phyloP scores from a whole-genome alignment of 1,140 invertebrate species.

The Hyles euphorbiae region DNA sequence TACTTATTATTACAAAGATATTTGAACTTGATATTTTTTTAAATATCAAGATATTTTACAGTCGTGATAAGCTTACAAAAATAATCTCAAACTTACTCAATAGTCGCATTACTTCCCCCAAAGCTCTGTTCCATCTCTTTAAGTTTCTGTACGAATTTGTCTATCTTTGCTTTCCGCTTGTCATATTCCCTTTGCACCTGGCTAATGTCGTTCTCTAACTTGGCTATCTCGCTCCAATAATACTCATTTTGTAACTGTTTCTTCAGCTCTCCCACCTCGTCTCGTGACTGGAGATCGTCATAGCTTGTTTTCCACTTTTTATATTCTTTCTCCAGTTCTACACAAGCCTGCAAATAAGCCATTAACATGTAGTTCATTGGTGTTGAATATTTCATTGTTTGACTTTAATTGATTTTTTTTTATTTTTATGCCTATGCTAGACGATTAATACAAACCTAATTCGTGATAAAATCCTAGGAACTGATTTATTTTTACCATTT shows the following conservation, averaged over 20 bases:
- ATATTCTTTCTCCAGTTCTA: conserved; percentile 71
- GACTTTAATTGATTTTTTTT: too few relatives aligned
- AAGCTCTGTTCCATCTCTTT: conserved; percentile 41
- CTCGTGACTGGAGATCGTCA: conserved; percentile 74
- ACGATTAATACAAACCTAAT: too few relatives aligned
- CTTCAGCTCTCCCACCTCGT: conserved; percentile 71
- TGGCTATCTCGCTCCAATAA: conserved; percentile 62
- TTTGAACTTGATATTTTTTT: too few relatives aligned
- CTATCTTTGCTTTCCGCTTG: conserved; percentile 36
- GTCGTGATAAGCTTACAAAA: too few relatives aligned
- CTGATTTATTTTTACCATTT: too few relatives aligned
- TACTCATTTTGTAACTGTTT: conserved; percentile 72
- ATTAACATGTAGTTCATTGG: too few relatives aligned
- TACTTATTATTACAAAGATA: too few relatives aligned
- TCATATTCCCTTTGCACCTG: conserved; percentile 3
- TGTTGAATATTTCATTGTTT: too few relatives aligned
- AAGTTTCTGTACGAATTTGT: conserved; percentile 42
- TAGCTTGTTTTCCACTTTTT: conserved; percentile 74
- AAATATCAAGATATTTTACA: too few relatives aligned
- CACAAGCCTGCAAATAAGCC: conserved; percentile 41
- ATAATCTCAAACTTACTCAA: conserved; percentile 36
- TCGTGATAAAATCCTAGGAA: too few relatives aligned
- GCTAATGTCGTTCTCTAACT: conserved; percentile 42
- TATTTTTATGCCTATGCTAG: too few relatives aligned
- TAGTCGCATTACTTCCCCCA: conserved; percentile 31